phyloP scores from a whole-genome alignment of 2,888 invertebrate genomes.

The Sesamia inferens region DNA sequence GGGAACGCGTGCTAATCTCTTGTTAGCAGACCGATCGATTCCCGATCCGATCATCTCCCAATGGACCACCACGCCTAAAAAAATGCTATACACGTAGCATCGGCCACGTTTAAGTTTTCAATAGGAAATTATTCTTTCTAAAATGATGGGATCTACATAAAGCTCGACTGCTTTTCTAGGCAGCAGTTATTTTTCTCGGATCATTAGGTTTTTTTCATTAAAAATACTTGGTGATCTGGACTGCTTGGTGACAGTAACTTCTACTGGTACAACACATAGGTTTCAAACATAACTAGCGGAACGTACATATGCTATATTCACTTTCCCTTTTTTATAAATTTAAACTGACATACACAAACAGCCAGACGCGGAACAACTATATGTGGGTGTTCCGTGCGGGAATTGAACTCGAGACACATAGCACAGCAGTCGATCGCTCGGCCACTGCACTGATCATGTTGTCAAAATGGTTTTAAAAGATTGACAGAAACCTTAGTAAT shows the following conservation, averaged over 20 bases:
- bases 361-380: too few relatives aligned
- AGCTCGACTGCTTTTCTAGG: conserved; percentile 9
- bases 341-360: too few relatives aligned
- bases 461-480: neutral
- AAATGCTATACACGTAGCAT: neutral
- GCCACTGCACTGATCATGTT: too few relatives aligned
- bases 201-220: neutral
- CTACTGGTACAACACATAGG: neutral
- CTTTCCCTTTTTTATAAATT: too few relatives aligned
- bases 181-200: neutral
- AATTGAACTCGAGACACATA: too few relatives aligned
- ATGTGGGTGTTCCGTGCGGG: too few relatives aligned
- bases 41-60: conserved; percentile 17
- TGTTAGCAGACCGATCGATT: conserved; percentile 14
- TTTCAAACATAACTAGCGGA: neutral
- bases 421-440: too few relatives aligned
- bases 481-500: neutral
- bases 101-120: conserved; percentile 24
- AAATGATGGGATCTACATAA: conserved; percentile 16
- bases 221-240: neutral
- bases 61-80: conserved; percentile 10
- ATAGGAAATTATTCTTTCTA: conserved; percentile 23
- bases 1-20: conserved; percentile 18
- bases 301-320: too few relatives aligned
- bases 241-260: neutral